These are phyloP conservation scores for Natator depressus DNA, from an alignment of 2,113 vertebrate species.

Conservation along the genomic window DNA sequence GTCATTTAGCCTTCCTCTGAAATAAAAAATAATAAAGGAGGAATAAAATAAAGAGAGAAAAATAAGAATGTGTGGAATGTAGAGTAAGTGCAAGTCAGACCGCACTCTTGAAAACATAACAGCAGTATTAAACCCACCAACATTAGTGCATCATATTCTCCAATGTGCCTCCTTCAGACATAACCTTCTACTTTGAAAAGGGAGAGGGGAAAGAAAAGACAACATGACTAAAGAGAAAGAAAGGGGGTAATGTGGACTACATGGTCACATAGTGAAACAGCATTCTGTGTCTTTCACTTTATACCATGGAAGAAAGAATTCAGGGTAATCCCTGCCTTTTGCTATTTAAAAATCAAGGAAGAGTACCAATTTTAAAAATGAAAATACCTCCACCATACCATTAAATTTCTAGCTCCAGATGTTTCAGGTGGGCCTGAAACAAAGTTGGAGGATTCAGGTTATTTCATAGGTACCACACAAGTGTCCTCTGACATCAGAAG, in stretches of 20 bases:
- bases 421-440: not conserved
- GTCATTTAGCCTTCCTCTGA: not conserved
- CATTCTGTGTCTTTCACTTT: not conserved
- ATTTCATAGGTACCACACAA: not conserved
- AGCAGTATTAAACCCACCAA: not conserved
- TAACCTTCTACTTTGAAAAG: not conserved
- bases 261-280: not conserved
- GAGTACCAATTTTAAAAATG: not conserved
- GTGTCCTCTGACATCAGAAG: not conserved
- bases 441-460: fast-evolving
- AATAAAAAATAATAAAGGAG: not conserved
- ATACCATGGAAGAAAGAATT: not conserved
- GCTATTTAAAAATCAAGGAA: not conserved
- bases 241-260: not conserved
- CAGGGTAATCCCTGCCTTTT: not conserved
- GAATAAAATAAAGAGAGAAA: not conserved
- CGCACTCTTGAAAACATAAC: not conserved
- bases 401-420: not conserved
- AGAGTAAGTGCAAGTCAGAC: not conserved
- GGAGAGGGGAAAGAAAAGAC: not conserved
- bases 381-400: not conserved
- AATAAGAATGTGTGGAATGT: not conserved
- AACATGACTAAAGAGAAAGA: not conserved
- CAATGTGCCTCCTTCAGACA: not conserved
- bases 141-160: not conserved